Percentiles rank a stretch among this genome's conserved stretches.
Evolutionary conservation across 2,797 vertebrate species (phyloP).

Genomic region (Catostomus latipinnis): DNA sequence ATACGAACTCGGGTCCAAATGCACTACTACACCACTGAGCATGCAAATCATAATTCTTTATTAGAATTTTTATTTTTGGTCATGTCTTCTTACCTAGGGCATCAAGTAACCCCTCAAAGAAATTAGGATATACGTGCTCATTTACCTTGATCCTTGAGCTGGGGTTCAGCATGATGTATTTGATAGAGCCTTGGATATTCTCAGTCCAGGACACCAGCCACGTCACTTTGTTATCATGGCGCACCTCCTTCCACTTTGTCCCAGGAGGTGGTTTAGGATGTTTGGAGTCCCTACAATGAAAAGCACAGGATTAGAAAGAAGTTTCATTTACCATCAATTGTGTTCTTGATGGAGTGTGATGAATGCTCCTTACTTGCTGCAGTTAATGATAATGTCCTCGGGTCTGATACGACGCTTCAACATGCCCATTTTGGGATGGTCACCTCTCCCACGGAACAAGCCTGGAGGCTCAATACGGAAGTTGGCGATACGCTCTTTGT

Average conservation of each 20-base stretch:
- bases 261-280: constrained; percentile 88
- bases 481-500: constrained; percentile 96
- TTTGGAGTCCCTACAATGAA: constrained; percentile 86
- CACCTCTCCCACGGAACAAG: constrained; percentile 93
- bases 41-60: too few relatives aligned
- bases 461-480: constrained; percentile 97
- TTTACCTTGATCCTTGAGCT: constrained; percentile 97
- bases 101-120: too few relatives aligned
- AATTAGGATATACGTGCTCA: too few relatives aligned
- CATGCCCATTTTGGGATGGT: constrained; percentile 99
- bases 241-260: constrained; percentile 95
- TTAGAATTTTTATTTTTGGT: too few relatives aligned
- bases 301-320: background rate
- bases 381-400: constrained; percentile 95
- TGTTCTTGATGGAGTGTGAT: background rate
- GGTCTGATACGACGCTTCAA: constrained; percentile 93
- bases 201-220: constrained; percentile 98
- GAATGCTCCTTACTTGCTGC: constrained; percentile 88
- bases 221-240: constrained; percentile 97
- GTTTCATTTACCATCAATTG: background rate
- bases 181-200: constrained; percentile 97
- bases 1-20: too few relatives aligned
- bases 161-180: constrained; percentile 98
- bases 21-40: too few relatives aligned
- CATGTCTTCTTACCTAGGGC: too few relatives aligned